Evolutionary conservation across 2,888 invertebrate genomes (phyloP).

Genomic region (Drosophila anomalipes): DNA sequence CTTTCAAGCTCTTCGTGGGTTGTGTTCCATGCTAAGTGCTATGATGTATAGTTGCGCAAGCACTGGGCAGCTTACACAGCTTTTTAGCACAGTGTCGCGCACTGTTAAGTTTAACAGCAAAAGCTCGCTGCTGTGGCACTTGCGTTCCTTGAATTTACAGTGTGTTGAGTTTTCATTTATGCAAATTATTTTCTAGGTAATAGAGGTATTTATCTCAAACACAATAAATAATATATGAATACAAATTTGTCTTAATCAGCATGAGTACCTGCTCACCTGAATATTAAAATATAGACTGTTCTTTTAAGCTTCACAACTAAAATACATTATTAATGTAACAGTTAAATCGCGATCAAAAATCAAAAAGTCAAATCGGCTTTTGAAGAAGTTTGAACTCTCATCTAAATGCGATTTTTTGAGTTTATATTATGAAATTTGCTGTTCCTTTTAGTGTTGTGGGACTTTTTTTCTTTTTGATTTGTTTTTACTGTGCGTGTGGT

Average conservation of each 20-base stretch:
- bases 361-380: neutral
- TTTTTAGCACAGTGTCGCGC: constrained; percentile 5
- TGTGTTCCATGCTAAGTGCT: constrained; percentile 31
- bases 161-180: constrained; percentile 6
- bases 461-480: constrained; percentile 6
- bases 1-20: constrained; percentile 9
- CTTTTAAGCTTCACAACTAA: neutral
- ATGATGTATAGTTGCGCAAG: constrained; percentile 8
- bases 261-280: neutral
- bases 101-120: constrained; percentile 15
- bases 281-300: neutral
- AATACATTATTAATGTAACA: neutral
- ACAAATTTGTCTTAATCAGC: neutral
- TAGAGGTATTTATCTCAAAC: neutral
- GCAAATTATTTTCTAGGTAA: neutral
- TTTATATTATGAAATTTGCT: neutral
- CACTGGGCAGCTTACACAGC: constrained; percentile 3
- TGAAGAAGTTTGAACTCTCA: neutral
- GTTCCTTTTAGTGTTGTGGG: constrained; percentile 4
- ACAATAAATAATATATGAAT: neutral
- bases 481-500: constrained; percentile 15
- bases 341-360: neutral
- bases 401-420: neutral
- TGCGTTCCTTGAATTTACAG: neutral
- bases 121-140: constrained; percentile 20